These are phyloP conservation scores for Metopia argyrocephala DNA, from an alignment of 2,888 invertebrate genomes.

Conservation along the genomic window DNA sequence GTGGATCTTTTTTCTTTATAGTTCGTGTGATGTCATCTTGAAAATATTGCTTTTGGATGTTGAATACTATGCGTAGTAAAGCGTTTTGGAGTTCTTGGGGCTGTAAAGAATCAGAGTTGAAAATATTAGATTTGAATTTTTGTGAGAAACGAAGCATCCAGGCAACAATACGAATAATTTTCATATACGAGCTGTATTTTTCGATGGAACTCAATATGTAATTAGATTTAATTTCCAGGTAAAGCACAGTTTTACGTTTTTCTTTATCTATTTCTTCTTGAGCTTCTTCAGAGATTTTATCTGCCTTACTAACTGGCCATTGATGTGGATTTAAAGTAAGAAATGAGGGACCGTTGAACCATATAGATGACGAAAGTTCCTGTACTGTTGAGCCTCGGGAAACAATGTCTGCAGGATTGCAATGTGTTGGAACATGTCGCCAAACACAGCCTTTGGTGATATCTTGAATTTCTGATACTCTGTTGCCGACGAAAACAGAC, in stretches of 20 bases:
- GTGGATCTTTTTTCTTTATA: background rate
- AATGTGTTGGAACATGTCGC: conserved; percentile 55
- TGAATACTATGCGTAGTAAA: background rate
- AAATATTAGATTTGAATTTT: background rate
- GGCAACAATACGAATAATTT: conserved; percentile 29
- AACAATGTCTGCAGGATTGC: conserved; percentile 57
- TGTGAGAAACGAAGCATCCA: conserved; percentile 43
- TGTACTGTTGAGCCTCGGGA: conserved; percentile 46
- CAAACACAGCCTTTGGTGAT: conserved; percentile 33
- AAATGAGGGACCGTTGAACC: conserved; percentile 36
- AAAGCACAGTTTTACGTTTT: conserved; percentile 20
- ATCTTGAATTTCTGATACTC: conserved; percentile 58
- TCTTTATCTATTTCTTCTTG: conserved; percentile 42
- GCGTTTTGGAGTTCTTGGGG: background rate
- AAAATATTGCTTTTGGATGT: background rate
- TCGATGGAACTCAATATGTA: conserved; percentile 7
- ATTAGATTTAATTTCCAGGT: background rate
- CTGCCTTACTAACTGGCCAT: conserved; percentile 1
- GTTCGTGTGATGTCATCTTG: background rate
- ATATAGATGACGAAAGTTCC: conserved; percentile 41
- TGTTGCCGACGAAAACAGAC: conserved; percentile 61
- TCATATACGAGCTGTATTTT: conserved; percentile 18
- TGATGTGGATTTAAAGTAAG: background rate
- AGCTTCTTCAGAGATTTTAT: background rate
- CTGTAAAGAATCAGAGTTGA: background rate